A percentile compares a stretch with the other conserved stretches of the same genome.
These are phyloP conservation scores for Coptodon rendalli DNA, from an alignment of 2,113 vertebrate species.

Conservation along the genomic window DNA sequence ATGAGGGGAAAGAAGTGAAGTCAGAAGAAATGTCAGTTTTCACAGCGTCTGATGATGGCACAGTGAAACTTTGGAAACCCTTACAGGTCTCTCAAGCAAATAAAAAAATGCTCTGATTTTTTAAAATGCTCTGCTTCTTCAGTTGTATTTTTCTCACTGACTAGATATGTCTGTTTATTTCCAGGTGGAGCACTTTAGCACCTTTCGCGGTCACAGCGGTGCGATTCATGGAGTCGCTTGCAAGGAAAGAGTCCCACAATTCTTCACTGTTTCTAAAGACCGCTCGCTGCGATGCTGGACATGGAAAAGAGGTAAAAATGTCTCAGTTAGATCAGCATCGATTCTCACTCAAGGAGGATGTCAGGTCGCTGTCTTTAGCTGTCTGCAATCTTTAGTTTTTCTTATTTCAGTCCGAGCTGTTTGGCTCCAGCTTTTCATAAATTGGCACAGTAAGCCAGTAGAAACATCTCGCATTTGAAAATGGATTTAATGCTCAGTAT, in stretches of 20 bases:
- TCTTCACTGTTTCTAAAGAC: slow-evolving; percentile 70
- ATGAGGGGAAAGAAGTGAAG: background rate
- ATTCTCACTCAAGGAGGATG: background rate
- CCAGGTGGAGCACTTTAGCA: slow-evolving; percentile 68
- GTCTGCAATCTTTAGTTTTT: too few relatives aligned
- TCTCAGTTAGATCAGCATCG: background rate
- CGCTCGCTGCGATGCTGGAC: slow-evolving; percentile 64
- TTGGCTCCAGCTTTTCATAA: too few relatives aligned
- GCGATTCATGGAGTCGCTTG: slow-evolving; percentile 30
- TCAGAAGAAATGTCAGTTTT: slow-evolving; percentile 54
- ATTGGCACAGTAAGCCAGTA: too few relatives aligned
- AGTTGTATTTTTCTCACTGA: background rate
- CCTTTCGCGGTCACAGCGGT: slow-evolving; percentile 64
- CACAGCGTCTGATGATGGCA: slow-evolving; percentile 71
- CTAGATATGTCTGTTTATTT: background rate
- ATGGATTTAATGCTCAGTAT: too few relatives aligned
- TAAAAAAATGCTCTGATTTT: background rate
- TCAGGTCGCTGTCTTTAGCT: background rate
- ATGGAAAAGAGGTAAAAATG: slow-evolving; percentile 9
- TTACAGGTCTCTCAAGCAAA: slow-evolving; percentile 55
- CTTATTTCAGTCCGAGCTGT: too few relatives aligned
- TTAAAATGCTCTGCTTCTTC: background rate
- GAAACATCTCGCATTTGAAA: too few relatives aligned
- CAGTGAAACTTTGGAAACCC: slow-evolving; percentile 69
- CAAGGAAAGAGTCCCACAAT: slow-evolving; percentile 11